A percentile compares a stretch with the other conserved stretches of the same genome.
Conservation (phyloP, 2,797 vertebrate genomes). For the Poecilia wingei region DNA sequence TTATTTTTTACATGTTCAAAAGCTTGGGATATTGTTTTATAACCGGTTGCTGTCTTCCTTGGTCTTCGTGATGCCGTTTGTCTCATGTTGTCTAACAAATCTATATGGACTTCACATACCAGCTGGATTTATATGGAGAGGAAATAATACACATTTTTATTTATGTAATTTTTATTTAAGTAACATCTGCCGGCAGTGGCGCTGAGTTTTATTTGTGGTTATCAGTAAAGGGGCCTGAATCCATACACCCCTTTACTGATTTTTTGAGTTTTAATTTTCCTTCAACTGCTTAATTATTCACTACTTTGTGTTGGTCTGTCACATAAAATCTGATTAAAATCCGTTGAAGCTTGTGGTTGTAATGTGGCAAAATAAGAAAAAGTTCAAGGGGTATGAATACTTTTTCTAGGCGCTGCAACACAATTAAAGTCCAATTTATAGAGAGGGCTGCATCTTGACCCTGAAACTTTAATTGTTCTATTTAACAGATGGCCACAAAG, state of each 20-base stretch:
- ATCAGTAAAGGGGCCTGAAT: background rate
- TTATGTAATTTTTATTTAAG: background rate
- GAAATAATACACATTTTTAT: slow-evolving; percentile 30
- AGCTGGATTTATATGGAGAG: background rate
- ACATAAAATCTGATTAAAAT: background rate
- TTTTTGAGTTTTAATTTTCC: background rate
- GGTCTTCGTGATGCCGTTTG: background rate
- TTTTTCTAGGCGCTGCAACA: background rate
- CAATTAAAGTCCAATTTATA: slow-evolving; percentile 5
- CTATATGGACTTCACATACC: background rate
- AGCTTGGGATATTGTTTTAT: background rate
- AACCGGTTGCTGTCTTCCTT: background rate
- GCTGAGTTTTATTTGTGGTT: background rate
- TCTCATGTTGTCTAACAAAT: background rate
- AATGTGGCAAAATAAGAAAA: background rate
- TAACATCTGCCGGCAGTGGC: background rate
- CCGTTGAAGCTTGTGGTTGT: background rate
- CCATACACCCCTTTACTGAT: no score
- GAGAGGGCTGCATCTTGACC: slow-evolving; percentile 24
- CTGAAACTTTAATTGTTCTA: slow-evolving; percentile 39
- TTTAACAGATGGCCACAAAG: slow-evolving; percentile 24
- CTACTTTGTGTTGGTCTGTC: background rate
- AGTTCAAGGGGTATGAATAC: background rate
- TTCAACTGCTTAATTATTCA: background rate
- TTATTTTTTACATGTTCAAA: background rate